Evolutionary conservation across 2,113 vertebrate genomes (phyloP), one percentile per base, ranked within the genome.

Genomic region (Bubo bubo): DNA sequence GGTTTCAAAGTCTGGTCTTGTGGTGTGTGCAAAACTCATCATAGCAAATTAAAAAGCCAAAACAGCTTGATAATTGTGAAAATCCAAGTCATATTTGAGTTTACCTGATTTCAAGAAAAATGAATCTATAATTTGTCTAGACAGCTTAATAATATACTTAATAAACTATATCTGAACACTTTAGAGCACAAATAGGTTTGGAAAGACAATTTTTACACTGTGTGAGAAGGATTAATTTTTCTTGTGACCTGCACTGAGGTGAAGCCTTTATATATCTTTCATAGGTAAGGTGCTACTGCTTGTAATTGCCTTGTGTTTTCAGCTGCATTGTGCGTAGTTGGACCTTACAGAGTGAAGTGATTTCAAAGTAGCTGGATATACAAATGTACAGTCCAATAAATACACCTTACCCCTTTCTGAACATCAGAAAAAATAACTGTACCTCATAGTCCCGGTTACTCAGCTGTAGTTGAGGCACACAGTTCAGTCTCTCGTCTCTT

Each of bases 401-500:
- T 41, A 52, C 15, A 55, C 45, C n/a, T 49, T 47, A 30, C 14
- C 16, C 13, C 39, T 49, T 72, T 47, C 5, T 37, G 19, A 66
- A 28, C 34, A 26, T 67, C 72, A n/a, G 72, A 45, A 66, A 18
- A 49, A 45, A n/a, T 64, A 9, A 26, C 32, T 28, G 23, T 17
- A 12, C 23, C 39, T 55, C 5, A 1, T 23, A n/a, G 72, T 26
- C 34, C 52, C 32, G 35, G 30, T 68, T 73, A 27, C 10, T 50
- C 3, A 7, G 8, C 8, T 0, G 1, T 24, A 41, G 37, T 21
- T 11, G 6, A 45, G 59, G 28, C 19, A 24, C 4, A 10, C 22
- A 7, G n/a, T 77, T 64, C 19, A 9, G 26, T 43, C 32, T 43
- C 32, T 52, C 32, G 14, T 87, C 22, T 62, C 64, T 45, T 58